Evolutionary conservation across 2,888 invertebrate genomes (phyloP).

Genomic region (Stratiomys singularior): DNA sequence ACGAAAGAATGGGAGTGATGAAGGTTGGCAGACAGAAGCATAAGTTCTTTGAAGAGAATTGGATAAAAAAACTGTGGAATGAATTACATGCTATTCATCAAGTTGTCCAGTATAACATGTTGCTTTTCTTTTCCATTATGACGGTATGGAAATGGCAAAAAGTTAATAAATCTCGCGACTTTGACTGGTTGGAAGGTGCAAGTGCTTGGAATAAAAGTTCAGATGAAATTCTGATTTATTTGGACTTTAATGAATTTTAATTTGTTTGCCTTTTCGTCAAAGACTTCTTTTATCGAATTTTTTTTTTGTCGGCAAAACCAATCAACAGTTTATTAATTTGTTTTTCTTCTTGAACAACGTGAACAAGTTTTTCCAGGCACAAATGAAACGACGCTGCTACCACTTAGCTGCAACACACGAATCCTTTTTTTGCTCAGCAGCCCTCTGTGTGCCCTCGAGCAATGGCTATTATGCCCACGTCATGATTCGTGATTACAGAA

Average conservation of each 20-base stretch:
- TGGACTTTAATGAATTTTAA: too few relatives aligned
- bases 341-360: too few relatives aligned
- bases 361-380: too few relatives aligned
- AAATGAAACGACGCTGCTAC: too few relatives aligned
- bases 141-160: slow-evolving; percentile 1
- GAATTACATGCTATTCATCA: not conserved
- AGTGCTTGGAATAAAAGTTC: not conserved
- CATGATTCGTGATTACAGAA: not conserved
- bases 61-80: not conserved
- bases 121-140: not conserved
- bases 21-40: not conserved
- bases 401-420: too few relatives aligned
- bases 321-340: too few relatives aligned
- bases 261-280: too few relatives aligned
- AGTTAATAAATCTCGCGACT: not conserved
- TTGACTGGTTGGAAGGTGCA: not conserved
- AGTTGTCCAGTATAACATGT: not conserved
- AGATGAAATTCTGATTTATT: too few relatives aligned
- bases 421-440: too few relatives aligned
- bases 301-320: too few relatives aligned
- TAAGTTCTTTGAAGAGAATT: not conserved
- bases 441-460: not conserved
- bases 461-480: not conserved
- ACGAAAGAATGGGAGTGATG: not conserved
- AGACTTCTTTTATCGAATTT: too few relatives aligned